These are phyloP conservation scores for Latheticus oryzae DNA, from an alignment of 2,888 invertebrate species.

Conservation along the genomic window DNA sequence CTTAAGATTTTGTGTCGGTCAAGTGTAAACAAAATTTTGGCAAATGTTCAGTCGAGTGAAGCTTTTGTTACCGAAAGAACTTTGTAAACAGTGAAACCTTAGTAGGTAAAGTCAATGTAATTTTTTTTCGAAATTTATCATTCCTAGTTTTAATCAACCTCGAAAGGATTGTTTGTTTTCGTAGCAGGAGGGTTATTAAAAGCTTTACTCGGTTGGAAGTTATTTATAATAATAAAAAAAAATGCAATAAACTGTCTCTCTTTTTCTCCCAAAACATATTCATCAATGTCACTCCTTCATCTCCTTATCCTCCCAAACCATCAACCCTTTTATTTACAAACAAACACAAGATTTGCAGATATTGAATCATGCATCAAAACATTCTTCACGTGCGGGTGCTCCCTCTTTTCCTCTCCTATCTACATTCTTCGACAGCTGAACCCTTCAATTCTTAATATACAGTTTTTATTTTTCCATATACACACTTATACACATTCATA, in stretches of 20 bases:
- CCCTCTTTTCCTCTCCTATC: slow-evolving; percentile 10
- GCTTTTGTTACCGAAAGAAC: slow-evolving; percentile 25
- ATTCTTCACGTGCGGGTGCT: slow-evolving; percentile 12
- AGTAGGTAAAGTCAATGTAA: background rate
- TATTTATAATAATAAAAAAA: slow-evolving; percentile 30
- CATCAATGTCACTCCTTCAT: slow-evolving; percentile 13
- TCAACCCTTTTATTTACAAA: slow-evolving; percentile 34
- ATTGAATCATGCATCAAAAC: slow-evolving; percentile 26
- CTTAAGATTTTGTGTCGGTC: slow-evolving; percentile 18
- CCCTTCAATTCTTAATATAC: slow-evolving; percentile 27
- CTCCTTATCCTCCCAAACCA: slow-evolving; percentile 4
- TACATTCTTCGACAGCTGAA: slow-evolving; percentile 24
- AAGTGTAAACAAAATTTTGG: slow-evolving; percentile 34
- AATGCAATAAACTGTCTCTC: too few species aligned
- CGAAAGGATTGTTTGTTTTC: slow-evolving; percentile 26
- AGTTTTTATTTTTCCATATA: slow-evolving; percentile 25
- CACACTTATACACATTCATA: slow-evolving; percentile 23
- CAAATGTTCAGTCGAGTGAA: slow-evolving; percentile 25
- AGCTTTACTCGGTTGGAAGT: slow-evolving; percentile 14
- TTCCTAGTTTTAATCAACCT: slow-evolving; percentile 41
- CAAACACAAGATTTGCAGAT: slow-evolving; percentile 34
- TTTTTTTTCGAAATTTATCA: slow-evolving; percentile 9
- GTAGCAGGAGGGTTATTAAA: slow-evolving; percentile 25
- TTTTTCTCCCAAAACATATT: slow-evolving; percentile 5
- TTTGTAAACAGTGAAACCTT: slow-evolving; percentile 31